These are phyloP conservation scores for Drosophila nr. perissopoda DNA, from an alignment of 2,888 invertebrate genomes.

Conservation along the genomic window DNA sequence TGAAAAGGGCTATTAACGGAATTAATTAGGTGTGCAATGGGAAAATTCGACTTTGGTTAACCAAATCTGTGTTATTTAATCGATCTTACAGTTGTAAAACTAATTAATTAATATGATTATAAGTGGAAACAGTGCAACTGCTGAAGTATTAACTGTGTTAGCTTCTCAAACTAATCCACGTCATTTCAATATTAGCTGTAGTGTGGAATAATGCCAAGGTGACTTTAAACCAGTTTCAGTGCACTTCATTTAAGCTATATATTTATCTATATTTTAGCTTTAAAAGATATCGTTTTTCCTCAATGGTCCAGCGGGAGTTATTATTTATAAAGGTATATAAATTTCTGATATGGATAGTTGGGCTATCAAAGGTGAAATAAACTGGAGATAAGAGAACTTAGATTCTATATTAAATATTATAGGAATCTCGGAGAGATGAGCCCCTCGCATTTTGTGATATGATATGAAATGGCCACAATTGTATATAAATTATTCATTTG, in stretches of 20 bases:
- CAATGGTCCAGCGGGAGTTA: neutral
- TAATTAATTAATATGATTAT: neutral
- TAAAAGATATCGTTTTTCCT: neutral
- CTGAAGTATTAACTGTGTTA: neutral
- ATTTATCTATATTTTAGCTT: neutral
- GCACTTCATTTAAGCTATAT: neutral
- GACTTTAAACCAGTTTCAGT: neutral
- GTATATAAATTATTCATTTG: slow-evolving; percentile 23
- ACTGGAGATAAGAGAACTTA: neutral
- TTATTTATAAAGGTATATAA: neutral
- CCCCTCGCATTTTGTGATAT: neutral
- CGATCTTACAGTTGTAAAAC: neutral
- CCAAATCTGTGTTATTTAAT: neutral
- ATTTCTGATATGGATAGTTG: neutral
- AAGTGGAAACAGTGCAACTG: neutral
- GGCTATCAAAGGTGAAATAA: neutral
- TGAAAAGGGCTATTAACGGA: neutral
- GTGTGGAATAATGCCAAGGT: neutral
- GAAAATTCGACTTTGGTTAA: neutral
- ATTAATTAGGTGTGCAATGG: neutral
- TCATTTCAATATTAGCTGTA: neutral
- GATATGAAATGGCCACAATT: slow-evolving; percentile 7
- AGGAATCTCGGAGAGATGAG: neutral
- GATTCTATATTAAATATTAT: neutral
- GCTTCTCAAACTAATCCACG: neutral